These are phyloP conservation scores for Drosophila chauvacae DNA, from an alignment of 1,140 invertebrate genomes.

Conservation along the genomic window DNA sequence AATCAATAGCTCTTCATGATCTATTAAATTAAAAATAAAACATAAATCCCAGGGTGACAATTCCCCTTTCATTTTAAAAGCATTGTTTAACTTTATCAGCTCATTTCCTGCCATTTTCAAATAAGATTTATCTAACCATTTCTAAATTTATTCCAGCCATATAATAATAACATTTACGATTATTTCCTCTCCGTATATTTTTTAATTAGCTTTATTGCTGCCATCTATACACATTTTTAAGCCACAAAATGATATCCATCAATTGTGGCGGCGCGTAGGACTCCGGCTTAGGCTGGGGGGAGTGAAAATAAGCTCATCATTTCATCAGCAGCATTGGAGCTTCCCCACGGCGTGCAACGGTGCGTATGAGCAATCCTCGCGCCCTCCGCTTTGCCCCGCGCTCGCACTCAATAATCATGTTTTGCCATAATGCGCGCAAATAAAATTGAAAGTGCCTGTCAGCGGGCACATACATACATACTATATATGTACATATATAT, in stretches of 20 bases:
- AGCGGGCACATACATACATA: slow-evolving; percentile 13
- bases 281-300: not conserved
- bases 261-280: slow-evolving; percentile 9
- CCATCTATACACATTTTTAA: not conserved
- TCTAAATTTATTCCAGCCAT: not conserved
- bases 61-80: not conserved
- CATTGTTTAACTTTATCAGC: not conserved
- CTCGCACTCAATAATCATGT: slow-evolving; percentile 54
- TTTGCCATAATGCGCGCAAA: slow-evolving; percentile 70
- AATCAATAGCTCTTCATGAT: too few relatives aligned
- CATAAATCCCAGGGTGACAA: too few relatives aligned
- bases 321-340: slow-evolving; percentile 13
- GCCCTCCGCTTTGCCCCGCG: not conserved
- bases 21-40: too few relatives aligned
- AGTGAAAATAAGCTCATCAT: slow-evolving; percentile 34
- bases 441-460: slow-evolving; percentile 78
- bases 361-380: slow-evolving; percentile 69
- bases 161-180: slow-evolving; percentile 1
- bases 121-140: not conserved
- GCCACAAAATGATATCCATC: slow-evolving; percentile 26
- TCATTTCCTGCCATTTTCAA: not conserved
- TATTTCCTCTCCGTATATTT: not conserved
- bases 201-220: slow-evolving; percentile 23
- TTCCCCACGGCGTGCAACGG: slow-evolving; percentile 53
- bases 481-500: not conserved